These are phyloP conservation scores for Tragelaphus oryx DNA, from an alignment of 2,797 vertebrate genomes.

Conservation along the genomic window DNA sequence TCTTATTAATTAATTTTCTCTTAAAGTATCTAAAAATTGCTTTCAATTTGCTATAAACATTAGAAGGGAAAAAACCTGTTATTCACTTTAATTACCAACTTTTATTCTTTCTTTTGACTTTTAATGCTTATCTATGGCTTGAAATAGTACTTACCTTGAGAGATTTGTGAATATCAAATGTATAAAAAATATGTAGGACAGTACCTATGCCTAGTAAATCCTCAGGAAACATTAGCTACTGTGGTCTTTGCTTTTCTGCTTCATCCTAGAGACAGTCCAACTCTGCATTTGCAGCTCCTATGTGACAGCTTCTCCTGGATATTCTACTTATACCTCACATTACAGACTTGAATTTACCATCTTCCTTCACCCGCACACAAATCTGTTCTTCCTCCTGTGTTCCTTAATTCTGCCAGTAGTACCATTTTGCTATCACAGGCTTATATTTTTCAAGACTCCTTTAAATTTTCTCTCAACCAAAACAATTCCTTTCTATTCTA, in stretches of 20 bases:
- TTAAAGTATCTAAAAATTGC: not conserved
- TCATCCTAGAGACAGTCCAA: not conserved
- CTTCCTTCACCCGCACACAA: not conserved
- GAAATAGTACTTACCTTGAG: not conserved
- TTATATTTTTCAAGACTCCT: not conserved
- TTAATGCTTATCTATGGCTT: not conserved
- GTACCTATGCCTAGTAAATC: not conserved
- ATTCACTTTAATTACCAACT: not conserved
- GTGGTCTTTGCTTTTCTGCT: not conserved
- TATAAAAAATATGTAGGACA: not conserved
- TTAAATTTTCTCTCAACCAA: not conserved
- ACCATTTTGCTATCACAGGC: not conserved
- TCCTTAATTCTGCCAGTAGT: not conserved
- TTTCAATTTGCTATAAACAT: constrained; percentile 13
- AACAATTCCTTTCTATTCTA: constrained; percentile 7
- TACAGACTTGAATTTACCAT: not conserved
- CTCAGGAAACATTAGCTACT: not conserved
- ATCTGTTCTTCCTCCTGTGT: not conserved
- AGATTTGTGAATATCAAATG: not conserved
- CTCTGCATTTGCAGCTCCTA: not conserved
- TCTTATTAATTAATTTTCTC: not conserved
- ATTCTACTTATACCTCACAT: not conserved
- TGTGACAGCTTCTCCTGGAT: not conserved
- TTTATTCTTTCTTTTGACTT: not conserved
- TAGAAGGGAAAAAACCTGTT: not conserved